Conservation (phyloP, 1,140 invertebrate species). For the Drosophila gunungcola region DNA sequence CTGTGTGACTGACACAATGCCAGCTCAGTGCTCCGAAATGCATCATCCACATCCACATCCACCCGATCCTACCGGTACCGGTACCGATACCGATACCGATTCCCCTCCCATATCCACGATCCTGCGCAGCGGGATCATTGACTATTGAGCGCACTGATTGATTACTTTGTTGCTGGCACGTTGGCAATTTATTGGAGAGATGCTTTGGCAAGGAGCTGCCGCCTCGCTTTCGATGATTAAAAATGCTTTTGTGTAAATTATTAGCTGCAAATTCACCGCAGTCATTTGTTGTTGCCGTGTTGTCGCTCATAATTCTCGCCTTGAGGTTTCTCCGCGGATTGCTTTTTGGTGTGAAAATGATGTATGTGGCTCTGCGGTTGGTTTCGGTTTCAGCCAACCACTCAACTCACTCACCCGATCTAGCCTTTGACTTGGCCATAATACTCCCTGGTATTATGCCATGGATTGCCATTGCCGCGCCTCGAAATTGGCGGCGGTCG, state of each 20-base stretch:
- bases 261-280: slow-evolving; percentile 78
- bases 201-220: slow-evolving; percentile 7
- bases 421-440: slow-evolving; percentile 30
- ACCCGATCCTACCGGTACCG: background rate
- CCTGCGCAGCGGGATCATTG: slow-evolving; percentile 60
- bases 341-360: slow-evolving; percentile 81
- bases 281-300: slow-evolving; percentile 71
- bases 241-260: slow-evolving; percentile 83
- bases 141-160: slow-evolving; percentile 72
- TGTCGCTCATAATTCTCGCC: slow-evolving; percentile 78
- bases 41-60: slow-evolving; percentile 23
- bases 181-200: slow-evolving; percentile 68
- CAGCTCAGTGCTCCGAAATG: slow-evolving; percentile 50
- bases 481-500: slow-evolving; percentile 63
- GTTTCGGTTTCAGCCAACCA: slow-evolving; percentile 45
- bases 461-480: slow-evolving; percentile 33
- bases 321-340: slow-evolving; percentile 75
- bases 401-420: background rate
- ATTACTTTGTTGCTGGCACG: slow-evolving; percentile 77
- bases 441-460: slow-evolving; percentile 5
- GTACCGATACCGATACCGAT: background rate
- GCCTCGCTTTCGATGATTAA: slow-evolving; percentile 69
- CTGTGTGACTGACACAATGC: slow-evolving; percentile 60
- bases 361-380: slow-evolving; percentile 79
- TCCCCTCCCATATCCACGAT: slow-evolving; percentile 8